Evolutionary conservation across 2,797 vertebrate genomes (phyloP), one percentile per base, ranked within the genome.

Genomic region (Parambassis ranga): DNA sequence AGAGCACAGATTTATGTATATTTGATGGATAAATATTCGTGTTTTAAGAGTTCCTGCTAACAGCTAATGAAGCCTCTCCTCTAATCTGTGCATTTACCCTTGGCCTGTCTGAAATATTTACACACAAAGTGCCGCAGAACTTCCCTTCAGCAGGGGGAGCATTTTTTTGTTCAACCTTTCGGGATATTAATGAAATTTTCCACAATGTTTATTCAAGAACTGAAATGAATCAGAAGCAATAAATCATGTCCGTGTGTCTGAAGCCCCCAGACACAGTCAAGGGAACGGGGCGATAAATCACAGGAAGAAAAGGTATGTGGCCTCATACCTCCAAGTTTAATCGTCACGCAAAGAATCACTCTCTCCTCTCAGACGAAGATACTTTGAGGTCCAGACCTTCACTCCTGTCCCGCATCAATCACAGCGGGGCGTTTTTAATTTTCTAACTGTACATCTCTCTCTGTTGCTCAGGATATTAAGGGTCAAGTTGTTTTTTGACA

Each of bases 231-330:
- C 51, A 15, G 49, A 72, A 47, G 36, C 49, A 0, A 44, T 89
- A 69, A 85, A 82, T 88, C 77, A 76, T 41, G 3, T 15, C 56
- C 33, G 14, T 1, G n/a, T 20, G 57, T 76, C 68, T 19, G 42
- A 30, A 42, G 33, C 50, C 42, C 36, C 37, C 50, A 67, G 79
- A 81, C 82, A 77, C 71, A 81, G 85, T 91, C 89, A 92, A 92
- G 89, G 89, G 67, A 90, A 90, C 50, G 2, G 35, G 46, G 63
- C 41, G 62, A 85, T 90, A 90, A 91, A 92, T 91, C 88, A 88
- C 37, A 0, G 46, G 44, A 42, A 83, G 86, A 87, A 90, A 89
- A 87, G 79, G 44, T 77, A 82, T 43, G 79, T 75, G 87, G 84
- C 86, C 89, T 92, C 79, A 82, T 14, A 83, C 81, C 67, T 82